phyloP scores from a whole-genome alignment of 2,888 invertebrate genomes.

The Nemoura dubitans region DNA sequence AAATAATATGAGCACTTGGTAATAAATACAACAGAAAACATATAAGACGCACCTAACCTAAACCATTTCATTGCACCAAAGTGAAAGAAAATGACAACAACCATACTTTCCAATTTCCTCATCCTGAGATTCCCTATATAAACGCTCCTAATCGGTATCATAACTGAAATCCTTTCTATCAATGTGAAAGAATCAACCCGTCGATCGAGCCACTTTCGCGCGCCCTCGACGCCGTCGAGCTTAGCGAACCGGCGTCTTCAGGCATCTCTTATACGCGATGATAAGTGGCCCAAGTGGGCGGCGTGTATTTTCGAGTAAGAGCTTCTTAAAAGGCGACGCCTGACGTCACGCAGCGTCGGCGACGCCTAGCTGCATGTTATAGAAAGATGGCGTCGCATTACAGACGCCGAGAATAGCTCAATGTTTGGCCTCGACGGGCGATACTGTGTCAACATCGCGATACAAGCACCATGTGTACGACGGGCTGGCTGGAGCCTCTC shows the following conservation, averaged over 20 bases:
- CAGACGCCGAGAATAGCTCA: not conserved
- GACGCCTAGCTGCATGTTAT: constrained; percentile 2
- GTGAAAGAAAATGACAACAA: too few relatives aligned
- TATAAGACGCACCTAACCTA: too few relatives aligned
- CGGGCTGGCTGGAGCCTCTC: not conserved
- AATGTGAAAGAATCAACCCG: too few relatives aligned
- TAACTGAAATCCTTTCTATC: too few relatives aligned
- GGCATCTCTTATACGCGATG: not conserved
- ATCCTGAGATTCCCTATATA: too few relatives aligned
- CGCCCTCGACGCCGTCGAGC: too few relatives aligned
- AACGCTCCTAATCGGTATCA: too few relatives aligned
- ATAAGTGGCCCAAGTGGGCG: constrained; percentile 40
- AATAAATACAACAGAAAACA: too few relatives aligned
- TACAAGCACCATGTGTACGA: not conserved
- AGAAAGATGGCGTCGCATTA: constrained; percentile 30
- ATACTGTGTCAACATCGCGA: not conserved
- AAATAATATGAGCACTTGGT: too few relatives aligned
- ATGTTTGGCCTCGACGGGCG: constrained; percentile 10
- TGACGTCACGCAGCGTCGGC: constrained; percentile 29
- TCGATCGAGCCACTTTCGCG: too few relatives aligned
- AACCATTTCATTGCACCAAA: too few relatives aligned
- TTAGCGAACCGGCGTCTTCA: not conserved
- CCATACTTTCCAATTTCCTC: too few relatives aligned
- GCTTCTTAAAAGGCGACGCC: constrained; percentile 37
- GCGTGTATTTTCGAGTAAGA: constrained; percentile 40